Conservation (phyloP, 1,140 invertebrate genomes). For the Eulimnadia texana region DNA sequence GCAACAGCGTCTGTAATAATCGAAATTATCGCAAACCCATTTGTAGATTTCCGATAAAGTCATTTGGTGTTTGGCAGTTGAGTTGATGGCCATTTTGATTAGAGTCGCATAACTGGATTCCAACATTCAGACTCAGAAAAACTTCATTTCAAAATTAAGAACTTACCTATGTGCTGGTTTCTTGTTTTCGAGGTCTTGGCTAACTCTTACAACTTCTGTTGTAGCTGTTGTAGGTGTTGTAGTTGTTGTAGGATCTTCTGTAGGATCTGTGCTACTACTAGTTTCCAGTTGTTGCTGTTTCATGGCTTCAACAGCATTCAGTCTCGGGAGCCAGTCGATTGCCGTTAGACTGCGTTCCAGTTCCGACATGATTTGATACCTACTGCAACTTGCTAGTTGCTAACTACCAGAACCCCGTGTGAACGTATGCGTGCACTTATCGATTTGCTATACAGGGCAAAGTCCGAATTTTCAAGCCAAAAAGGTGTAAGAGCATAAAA, state of each 20-base stretch:
- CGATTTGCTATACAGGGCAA: neutral
- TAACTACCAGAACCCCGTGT: neutral
- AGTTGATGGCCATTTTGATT: slow-evolving; percentile 54
- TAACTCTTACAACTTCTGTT: neutral
- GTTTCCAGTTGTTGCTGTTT: too few species aligned
- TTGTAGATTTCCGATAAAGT: slow-evolving; percentile 58
- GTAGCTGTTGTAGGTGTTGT: neutral
- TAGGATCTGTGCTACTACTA: slow-evolving; percentile 17
- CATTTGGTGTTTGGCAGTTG: slow-evolving; percentile 52
- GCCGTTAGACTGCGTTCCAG: slow-evolving; percentile 37
- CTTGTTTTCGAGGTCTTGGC: slow-evolving; percentile 29
- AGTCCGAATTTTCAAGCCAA: neutral
- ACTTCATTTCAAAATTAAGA: too few species aligned
- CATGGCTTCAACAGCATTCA: slow-evolving; percentile 27
- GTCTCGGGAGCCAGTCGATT: slow-evolving; percentile 39
- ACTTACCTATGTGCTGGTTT: slow-evolving; percentile 39
- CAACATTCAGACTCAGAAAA: too few species aligned
- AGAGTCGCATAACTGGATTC: slow-evolving; percentile 58
- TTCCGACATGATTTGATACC: slow-evolving; percentile 22
- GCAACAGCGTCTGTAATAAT: slow-evolving; percentile 51
- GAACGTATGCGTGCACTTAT: neutral
- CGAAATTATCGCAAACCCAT: slow-evolving; percentile 58
- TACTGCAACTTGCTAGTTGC: too few species aligned
- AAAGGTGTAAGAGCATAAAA: neutral
- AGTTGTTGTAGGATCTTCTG: slow-evolving; percentile 22